phyloP scores from a whole-genome alignment of 2,888 invertebrate species.

The Synanthedon myopaeformis region DNA sequence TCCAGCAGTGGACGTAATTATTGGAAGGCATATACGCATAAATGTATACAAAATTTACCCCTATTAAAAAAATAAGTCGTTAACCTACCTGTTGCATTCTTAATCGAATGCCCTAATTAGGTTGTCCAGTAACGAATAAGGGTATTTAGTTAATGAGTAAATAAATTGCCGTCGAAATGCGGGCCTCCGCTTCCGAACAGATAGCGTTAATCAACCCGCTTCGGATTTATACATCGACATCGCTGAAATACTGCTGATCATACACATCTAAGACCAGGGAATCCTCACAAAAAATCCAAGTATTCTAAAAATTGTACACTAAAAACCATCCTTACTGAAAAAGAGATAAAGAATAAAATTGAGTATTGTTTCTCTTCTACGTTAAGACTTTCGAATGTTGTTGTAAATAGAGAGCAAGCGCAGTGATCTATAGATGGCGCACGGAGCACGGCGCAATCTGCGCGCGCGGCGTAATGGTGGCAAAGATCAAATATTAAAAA shows the following conservation, averaged over 20 bases:
- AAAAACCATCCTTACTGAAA: constrained; percentile 11
- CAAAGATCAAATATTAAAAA: constrained; percentile 26
- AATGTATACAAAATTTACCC: no score
- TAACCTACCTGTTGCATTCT: not conserved
- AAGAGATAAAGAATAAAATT: constrained; percentile 13
- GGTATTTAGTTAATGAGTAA: constrained; percentile 59
- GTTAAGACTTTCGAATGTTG: constrained; percentile 27
- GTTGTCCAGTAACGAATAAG: constrained; percentile 24
- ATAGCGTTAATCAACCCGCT: constrained; percentile 50
- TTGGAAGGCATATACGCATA: no score
- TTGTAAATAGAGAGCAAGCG: constrained; percentile 48
- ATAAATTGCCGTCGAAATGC: constrained; percentile 49
- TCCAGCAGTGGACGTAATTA: no score
- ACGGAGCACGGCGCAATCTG: constrained; percentile 35
- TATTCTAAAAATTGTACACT: constrained; percentile 10
- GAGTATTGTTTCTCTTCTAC: constrained; percentile 11
- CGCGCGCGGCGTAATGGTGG: constrained; percentile 30
- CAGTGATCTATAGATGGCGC: constrained; percentile 55
- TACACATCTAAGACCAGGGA: constrained; percentile 27
- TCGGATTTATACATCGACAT: constrained; percentile 43
- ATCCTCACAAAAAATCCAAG: constrained; percentile 17
- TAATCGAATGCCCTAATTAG: constrained; percentile 40
- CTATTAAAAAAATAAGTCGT: no score
- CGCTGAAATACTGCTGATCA: constrained; percentile 38
- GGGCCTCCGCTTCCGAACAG: constrained; percentile 32